Evolutionary conservation across 30 jellyfish, hydroid and myxozoan species (phyloP), one percentile per base, ranked within the genome.

Genomic region (Sanderia malayensis): DNA sequence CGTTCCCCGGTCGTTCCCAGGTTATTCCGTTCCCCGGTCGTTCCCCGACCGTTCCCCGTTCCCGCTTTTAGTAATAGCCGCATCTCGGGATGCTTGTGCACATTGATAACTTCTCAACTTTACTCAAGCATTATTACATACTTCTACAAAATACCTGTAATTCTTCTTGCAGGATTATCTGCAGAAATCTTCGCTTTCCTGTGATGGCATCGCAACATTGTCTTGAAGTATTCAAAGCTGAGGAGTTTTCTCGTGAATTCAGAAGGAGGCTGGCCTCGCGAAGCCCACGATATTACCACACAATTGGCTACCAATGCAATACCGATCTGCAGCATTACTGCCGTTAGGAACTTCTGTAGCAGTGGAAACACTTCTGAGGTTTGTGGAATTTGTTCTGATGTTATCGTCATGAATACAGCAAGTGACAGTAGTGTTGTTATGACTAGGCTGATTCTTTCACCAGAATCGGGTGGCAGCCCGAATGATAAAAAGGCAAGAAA

Each of bases 391-490:
- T 68, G 80, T 47, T 79, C 90, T 11, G 96, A 87, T n/a, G 80
- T 87, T 44, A 87, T 79, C 86, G 80, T 67, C 84, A 87, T 66
- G 58, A 79, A 87, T 17, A 87, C 89, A n/a, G 96, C 84, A 10
- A 87, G 76, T 3, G 96, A 79, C 7, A 87, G 85, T 31, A 87
- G 71, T n/a, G 87, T 87, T 37, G 96, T 87, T 31, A 87, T 87
- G 86, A 87, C 84, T 10, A 87, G 85, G 34, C 96, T 86, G 53
- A 80, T 63, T 6, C 96, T 80, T 47, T 87, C 96, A 1, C 96
- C 96, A 10, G 90, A 69, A 13, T 71, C 85, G 1, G 96, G 94
- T 17, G 96, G 96, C 37, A 87, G 68, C 37, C 86, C 37, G 76
- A 87, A 87, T 20, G 96, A 87, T 37, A 80, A 37, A 61, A 81